Conservation (phyloP, 2,113 vertebrate genomes). For the Poeciliopsis occidentalis region DNA sequence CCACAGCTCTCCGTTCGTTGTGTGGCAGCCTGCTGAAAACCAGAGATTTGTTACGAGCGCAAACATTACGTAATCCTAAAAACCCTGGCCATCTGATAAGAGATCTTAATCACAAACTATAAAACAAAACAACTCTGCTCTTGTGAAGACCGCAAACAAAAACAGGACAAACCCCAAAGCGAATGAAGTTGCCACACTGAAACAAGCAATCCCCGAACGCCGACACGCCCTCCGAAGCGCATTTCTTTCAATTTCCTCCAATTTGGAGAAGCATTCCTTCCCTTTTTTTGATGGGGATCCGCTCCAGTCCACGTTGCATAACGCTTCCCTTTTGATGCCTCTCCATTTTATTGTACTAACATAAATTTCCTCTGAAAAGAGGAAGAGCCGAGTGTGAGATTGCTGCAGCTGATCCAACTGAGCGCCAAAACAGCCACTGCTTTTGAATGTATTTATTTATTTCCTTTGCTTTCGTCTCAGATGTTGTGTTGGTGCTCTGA, state of each 20-base stretch:
- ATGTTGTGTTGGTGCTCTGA: background rate
- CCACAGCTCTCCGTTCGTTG: background rate
- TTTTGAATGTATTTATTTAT: no score
- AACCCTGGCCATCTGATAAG: background rate
- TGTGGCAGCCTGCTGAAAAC: background rate
- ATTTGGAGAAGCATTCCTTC: conserved; percentile 48
- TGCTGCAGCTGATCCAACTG: background rate
- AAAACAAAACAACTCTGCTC: background rate
- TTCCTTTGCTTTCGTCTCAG: background rate
- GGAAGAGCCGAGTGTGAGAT: conserved; percentile 43
- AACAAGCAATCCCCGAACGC: conserved; percentile 5
- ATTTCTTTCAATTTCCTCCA: conserved; percentile 42
- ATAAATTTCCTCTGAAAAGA: conserved; percentile 40
- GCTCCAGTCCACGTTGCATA: conserved; percentile 26
- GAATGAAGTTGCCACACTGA: background rate
- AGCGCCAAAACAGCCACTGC: background rate
- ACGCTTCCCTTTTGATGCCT: conserved; percentile 41
- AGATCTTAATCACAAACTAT: background rate
- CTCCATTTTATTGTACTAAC: conserved; percentile 22
- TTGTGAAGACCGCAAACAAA: background rate
- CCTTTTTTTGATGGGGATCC: conserved; percentile 15
- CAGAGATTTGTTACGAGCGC: background rate
- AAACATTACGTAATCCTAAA: background rate
- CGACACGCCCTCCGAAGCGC: conserved; percentile 12
- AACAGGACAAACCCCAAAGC: background rate